A percentile compares a stretch with the other conserved stretches of the same genome.
Conservation (phyloP, 2,888 invertebrate genomes). For the Nycteola revayana region DNA sequence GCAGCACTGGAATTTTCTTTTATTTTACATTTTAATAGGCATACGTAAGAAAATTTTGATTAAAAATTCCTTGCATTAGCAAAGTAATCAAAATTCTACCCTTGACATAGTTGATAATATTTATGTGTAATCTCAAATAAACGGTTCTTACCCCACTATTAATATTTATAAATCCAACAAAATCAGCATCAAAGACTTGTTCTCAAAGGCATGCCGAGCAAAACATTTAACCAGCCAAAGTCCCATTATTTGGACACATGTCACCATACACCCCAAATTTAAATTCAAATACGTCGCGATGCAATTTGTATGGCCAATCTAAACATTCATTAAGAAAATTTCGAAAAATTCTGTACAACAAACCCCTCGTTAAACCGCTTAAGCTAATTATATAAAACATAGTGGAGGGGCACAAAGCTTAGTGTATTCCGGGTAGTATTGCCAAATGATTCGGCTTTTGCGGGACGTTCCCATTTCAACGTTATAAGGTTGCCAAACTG, state of each 20-base stretch:
- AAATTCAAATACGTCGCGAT: constrained; percentile 66
- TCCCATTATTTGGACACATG: constrained; percentile 71
- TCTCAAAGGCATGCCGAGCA: constrained; percentile 37
- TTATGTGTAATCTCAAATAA: no score
- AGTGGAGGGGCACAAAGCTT: constrained; percentile 48
- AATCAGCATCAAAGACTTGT: constrained; percentile 5
- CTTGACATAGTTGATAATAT: no score
- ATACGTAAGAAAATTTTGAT: no score
- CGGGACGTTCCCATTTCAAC: no score
- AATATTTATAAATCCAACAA: not conserved
- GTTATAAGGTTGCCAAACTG: no score
- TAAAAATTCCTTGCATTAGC: no score
- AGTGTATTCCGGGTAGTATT: constrained; percentile 6
- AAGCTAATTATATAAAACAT: constrained; percentile 78
- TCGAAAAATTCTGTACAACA: constrained; percentile 55
- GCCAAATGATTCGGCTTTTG: no score
- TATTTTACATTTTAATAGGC: no score
- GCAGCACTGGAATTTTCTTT: no score
- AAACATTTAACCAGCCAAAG: constrained; percentile 32
- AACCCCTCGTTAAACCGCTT: constrained; percentile 72
- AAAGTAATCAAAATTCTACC: no score
- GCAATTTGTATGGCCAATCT: constrained; percentile 69
- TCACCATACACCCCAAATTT: constrained; percentile 60
- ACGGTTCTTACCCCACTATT: no score
- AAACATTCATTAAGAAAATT: constrained; percentile 73